phyloP scores from a whole-genome alignment of 2,888 invertebrate genomes.

The Nymphalis urticae region DNA sequence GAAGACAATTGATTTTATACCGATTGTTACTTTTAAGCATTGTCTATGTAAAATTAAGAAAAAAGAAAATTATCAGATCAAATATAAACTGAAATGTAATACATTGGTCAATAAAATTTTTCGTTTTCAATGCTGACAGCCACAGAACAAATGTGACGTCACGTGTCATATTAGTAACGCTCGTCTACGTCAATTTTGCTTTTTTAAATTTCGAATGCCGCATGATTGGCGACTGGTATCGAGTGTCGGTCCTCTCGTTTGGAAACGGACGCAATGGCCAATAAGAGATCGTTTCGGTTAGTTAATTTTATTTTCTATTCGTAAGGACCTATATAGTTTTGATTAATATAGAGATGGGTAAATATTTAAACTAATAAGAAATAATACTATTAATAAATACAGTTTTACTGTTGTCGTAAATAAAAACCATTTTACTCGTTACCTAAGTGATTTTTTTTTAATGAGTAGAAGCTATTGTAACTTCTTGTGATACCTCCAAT shows the following conservation, averaged over 20 bases:
- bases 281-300: constrained; percentile 41
- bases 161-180: constrained; percentile 77
- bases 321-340: not conserved
- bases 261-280: constrained; percentile 55
- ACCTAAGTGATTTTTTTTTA: too few relatives aligned
- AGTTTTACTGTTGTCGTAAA: too few relatives aligned
- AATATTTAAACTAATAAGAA: too few relatives aligned
- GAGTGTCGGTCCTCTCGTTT: constrained; percentile 54
- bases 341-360: not conserved
- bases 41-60: not conserved
- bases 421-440: too few relatives aligned
- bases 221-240: constrained; percentile 73
- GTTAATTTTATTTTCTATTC: constrained; percentile 10
- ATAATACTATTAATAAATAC: too few relatives aligned
- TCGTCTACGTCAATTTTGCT: constrained; percentile 67
- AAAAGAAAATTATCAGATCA: not conserved
- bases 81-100: constrained; percentile 3
- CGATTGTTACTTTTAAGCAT: not conserved
- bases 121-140: constrained; percentile 52
- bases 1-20: constrained; percentile 18
- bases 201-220: constrained; percentile 73
- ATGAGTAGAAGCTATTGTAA: too few relatives aligned
- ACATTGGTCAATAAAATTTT: constrained; percentile 55
- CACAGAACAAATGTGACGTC: constrained; percentile 70
- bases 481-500: too few relatives aligned